These are phyloP conservation scores for Camponotus vicinus DNA, from an alignment of 1,140 invertebrate species.

Conservation along the genomic window DNA sequence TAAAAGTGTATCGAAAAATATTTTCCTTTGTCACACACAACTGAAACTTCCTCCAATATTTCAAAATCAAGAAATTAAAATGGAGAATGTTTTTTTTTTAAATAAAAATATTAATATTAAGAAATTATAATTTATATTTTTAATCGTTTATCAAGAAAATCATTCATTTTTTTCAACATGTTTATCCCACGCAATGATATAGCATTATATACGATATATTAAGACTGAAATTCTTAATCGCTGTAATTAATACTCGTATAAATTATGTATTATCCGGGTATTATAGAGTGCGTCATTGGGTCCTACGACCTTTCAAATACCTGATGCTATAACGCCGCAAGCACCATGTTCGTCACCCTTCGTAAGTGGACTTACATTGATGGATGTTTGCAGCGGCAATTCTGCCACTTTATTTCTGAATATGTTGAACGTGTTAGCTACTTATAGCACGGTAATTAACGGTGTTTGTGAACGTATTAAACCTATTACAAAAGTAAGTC, in stretches of 20 bases:
- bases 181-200: background rate
- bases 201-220: background rate
- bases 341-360: slow-evolving; percentile 67
- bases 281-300: slow-evolving; percentile 18
- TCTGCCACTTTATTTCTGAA: slow-evolving; percentile 65
- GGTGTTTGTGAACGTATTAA: slow-evolving; percentile 80
- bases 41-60: no score
- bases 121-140: background rate
- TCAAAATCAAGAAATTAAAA: background rate
- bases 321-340: background rate
- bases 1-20: no score
- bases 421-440: slow-evolving; percentile 82
- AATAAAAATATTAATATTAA: no score
- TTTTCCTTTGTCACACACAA: no score
- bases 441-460: slow-evolving; percentile 83
- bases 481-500: slow-evolving; percentile 68
- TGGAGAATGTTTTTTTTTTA: background rate
- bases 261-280: slow-evolving; percentile 16
- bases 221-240: slow-evolving; percentile 19
- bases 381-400: slow-evolving; percentile 65
- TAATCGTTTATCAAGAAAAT: background rate
- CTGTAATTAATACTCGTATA: background rate
- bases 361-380: slow-evolving; percentile 66
- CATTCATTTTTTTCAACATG: background rate
- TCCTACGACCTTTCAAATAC: no score